These are phyloP conservation scores for Gasterosteus aculeatus DNA, from an alignment of 2,113 vertebrate genomes.

Conservation along the genomic window DNA sequence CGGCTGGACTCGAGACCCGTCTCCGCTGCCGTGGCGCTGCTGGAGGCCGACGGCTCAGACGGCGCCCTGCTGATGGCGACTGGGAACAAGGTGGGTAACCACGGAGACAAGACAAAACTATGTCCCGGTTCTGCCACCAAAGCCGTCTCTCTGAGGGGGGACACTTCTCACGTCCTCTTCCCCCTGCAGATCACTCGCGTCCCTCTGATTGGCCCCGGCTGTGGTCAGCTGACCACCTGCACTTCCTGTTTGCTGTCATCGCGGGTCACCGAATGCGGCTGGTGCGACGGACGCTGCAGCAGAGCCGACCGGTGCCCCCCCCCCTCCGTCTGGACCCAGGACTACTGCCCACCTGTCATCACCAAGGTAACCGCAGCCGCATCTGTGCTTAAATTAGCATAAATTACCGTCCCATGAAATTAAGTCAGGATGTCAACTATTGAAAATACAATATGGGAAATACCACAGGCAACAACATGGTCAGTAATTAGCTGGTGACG, in stretches of 20 bases:
- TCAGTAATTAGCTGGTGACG: too few species aligned
- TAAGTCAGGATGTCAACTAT: too few species aligned
- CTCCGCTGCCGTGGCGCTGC: constrained; percentile 84
- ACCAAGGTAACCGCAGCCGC: constrained; percentile 82
- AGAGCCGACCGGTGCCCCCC: constrained; percentile 75
- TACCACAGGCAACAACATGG: too few species aligned
- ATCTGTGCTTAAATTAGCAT: too few species aligned
- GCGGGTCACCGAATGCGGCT: constrained; percentile 90
- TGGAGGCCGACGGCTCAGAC: constrained; percentile 69
- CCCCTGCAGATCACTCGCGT: constrained; percentile 88
- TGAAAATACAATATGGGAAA: too few species aligned
- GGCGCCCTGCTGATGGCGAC: constrained; percentile 88
- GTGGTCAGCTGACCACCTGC: constrained; percentile 90
- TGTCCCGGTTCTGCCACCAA: neutral
- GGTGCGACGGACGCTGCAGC: constrained; percentile 88
- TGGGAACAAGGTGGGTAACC: constrained; percentile 86
- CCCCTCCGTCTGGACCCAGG: constrained; percentile 86
- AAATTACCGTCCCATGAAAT: too few species aligned
- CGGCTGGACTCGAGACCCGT: constrained; percentile 85
- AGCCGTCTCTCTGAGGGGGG: neutral
- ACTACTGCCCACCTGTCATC: constrained; percentile 86
- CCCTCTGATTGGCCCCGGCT: constrained; percentile 89
- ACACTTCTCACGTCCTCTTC: neutral
- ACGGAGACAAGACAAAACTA: neutral
- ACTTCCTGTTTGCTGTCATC: constrained; percentile 90